phyloP scores from a whole-genome alignment of 2,888 invertebrate species.

The Scaptomyza polygonia region DNA sequence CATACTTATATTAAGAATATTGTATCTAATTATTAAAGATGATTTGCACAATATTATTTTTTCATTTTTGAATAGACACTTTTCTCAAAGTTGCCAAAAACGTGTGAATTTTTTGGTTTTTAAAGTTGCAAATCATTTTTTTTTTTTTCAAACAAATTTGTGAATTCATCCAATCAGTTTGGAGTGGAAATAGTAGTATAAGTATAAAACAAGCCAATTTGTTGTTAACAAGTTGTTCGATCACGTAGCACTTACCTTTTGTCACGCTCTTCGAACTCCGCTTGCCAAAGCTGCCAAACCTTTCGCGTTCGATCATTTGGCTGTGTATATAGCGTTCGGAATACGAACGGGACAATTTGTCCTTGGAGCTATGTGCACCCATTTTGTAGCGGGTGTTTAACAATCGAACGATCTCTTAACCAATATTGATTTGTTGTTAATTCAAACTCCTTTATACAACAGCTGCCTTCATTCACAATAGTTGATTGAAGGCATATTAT shows the following conservation, averaged over 20 bases:
- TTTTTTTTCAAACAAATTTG: background rate
- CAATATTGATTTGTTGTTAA: slow-evolving; percentile 48
- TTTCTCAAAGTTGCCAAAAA: background rate
- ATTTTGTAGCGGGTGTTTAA: slow-evolving; percentile 82
- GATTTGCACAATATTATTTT: background rate
- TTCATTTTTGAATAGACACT: background rate
- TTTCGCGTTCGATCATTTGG: slow-evolving; percentile 87
- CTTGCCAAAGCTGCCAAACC: slow-evolving; percentile 89
- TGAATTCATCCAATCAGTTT: background rate
- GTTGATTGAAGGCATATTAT: slow-evolving; percentile 56
- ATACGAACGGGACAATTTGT: slow-evolving; percentile 88
- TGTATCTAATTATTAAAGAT: too few species aligned
- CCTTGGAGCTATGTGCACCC: slow-evolving; percentile 92
- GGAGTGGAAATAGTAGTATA: background rate
- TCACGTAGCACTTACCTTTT: slow-evolving; percentile 63
- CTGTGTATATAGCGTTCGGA: slow-evolving; percentile 86
- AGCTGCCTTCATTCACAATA: slow-evolving; percentile 59
- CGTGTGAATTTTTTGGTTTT: slow-evolving; percentile 9
- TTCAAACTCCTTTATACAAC: slow-evolving; percentile 14
- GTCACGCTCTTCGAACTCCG: slow-evolving; percentile 85
- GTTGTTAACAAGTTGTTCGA: background rate
- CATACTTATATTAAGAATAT: too few species aligned
- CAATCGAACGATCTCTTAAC: background rate
- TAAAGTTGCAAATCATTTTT: too few species aligned
- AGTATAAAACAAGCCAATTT: background rate